Base-by-base conservation (phyloP, 64 coral and sea anemone species). In the Dendrophyllia cribrosa region DNA sequence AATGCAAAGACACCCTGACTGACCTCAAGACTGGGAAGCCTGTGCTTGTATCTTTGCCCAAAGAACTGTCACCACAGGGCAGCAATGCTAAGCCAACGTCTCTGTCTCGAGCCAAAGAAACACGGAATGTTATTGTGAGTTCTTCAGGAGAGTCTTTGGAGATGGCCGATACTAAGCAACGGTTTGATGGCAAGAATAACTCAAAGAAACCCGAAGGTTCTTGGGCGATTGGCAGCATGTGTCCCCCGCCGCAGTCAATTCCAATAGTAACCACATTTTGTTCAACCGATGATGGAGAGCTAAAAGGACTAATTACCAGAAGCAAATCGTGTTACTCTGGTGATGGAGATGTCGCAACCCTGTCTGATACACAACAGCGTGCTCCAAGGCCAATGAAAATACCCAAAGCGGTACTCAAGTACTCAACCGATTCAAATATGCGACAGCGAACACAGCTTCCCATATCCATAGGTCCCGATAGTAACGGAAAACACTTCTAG, bases 401-500 rank as follows among this genome's bases (percentile, higher is more conserved):
- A 73, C 95, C 95, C 20, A 97, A 81, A 75, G 95, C 95, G 60
- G 83, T 97, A 10, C 71, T 97, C 2, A 83, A 93, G 25, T 97
- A 97, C 65, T 88, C 95, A n/a, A 94, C 26, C 70, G 95, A 91
- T 9, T 70, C 25, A 16, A 77, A 25, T 23, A 82, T 65, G 49
- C 71, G 69, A 51, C 86, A 76, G 15, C 72, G 45, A 58, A 24
- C 92, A 21, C 91, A 88, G 64, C 58, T 87, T 16, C 71, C 85
- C 23, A 82, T 97, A 43, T 90, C 95, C 16, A 94, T 97, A 46
- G 95, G 92, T 13, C 92, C 88, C 16, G 81, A 86, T 50, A 60
- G 23, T 1, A 72, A 76, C 51, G 52, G 50, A 2, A 88, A 88
- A 59, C 24, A 59, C 9, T 71, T 75, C 67, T 88, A 63, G 72